Evolutionary conservation across 2,888 invertebrate genomes (phyloP).

Genomic region (Meloe dianella): DNA sequence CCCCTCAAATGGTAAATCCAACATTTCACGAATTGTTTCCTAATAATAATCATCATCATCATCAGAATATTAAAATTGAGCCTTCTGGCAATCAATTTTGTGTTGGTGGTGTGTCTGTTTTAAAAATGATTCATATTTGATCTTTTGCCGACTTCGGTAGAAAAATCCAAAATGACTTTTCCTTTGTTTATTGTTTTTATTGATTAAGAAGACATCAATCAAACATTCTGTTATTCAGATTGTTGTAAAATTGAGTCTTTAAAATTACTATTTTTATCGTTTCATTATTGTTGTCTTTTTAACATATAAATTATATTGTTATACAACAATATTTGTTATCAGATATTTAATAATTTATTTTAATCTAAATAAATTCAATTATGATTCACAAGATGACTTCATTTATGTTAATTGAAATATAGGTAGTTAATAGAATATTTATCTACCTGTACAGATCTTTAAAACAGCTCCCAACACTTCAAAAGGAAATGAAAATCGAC

Average conservation of each 20-base stretch:
- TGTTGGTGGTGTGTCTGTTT: not conserved
- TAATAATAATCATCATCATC: not conserved
- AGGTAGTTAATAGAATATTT: not conserved
- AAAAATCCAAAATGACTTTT: not conserved
- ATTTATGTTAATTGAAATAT: not conserved
- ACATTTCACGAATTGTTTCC: not conserved
- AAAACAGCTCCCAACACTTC: not conserved
- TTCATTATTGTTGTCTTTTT: not conserved
- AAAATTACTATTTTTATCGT: not conserved
- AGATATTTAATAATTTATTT: not conserved
- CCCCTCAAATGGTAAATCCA: not conserved
- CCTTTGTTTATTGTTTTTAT: not conserved
- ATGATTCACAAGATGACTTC: slow-evolving; percentile 5
- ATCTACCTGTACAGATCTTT: not conserved
- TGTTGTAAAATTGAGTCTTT: no score
- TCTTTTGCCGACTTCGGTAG: not conserved
- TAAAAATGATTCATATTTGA: not conserved
- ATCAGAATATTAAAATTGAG: not conserved
- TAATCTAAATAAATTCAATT: not conserved
- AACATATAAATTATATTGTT: no score
- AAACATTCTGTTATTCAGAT: no score
- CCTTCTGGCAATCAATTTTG: not conserved
- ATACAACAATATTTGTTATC: not conserved
- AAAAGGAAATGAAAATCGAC: not conserved
- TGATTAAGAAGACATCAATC: not conserved